phyloP scores from a whole-genome alignment of 2,113 vertebrate genomes.

The Cyphomyrus plagiostoma region DNA sequence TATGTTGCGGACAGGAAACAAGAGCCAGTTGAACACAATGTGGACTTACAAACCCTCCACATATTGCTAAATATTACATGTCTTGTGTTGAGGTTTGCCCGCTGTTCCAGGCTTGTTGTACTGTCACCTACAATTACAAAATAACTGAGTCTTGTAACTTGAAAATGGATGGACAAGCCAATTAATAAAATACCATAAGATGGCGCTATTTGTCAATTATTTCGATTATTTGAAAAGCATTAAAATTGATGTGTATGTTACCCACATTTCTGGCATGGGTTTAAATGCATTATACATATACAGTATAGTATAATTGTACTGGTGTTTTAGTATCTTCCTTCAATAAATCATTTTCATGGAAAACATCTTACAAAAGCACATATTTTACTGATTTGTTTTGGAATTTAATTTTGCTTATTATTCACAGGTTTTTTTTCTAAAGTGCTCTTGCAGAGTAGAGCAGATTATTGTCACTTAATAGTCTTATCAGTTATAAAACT shows the following conservation, averaged over 20 bases:
- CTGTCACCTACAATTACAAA: not conserved
- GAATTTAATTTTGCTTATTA: not conserved
- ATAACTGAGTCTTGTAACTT: not conserved
- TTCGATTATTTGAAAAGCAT: not conserved
- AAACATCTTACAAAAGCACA: not conserved
- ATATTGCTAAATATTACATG: not conserved
- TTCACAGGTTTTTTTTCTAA: not conserved
- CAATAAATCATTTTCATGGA: not conserved
- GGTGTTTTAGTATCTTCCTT: not conserved
- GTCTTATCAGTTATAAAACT: not conserved
- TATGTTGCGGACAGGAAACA: no score
- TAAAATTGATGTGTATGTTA: not conserved
- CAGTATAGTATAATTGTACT: not conserved
- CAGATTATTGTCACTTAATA: not conserved
- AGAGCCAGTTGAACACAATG: no score
- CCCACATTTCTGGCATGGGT: not conserved
- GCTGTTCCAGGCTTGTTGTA: not conserved
- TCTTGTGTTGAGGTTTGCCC: not conserved
- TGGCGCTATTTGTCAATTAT: constrained; percentile 17
- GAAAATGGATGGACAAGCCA: not conserved
- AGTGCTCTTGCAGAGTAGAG: not conserved
- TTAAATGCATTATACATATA: not conserved
- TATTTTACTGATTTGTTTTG: not conserved
- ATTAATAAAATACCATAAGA: constrained; percentile 4
- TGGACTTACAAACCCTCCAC: no score